phyloP scores from a whole-genome alignment of 2,888 invertebrate species.

The Drosophila ochracea region DNA sequence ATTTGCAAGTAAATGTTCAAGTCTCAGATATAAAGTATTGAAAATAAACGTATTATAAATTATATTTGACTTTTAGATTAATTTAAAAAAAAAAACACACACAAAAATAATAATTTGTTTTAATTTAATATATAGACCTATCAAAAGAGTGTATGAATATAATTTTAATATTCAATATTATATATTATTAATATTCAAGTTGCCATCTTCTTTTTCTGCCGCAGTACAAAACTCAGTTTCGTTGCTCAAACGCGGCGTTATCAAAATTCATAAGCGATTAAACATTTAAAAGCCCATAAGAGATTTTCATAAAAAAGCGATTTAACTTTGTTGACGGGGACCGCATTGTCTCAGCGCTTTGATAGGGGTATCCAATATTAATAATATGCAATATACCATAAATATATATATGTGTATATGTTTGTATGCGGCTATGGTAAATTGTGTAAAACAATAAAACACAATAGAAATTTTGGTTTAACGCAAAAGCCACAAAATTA shows the following conservation, averaged over 20 bases:
- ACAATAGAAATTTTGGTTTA: constrained; percentile 70
- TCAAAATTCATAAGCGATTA: constrained; percentile 81
- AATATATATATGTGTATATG: background rate
- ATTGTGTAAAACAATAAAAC: constrained; percentile 46
- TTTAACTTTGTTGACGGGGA: constrained; percentile 64
- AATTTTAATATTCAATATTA: background rate
- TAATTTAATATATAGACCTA: constrained; percentile 1
- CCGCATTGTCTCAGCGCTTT: constrained; percentile 22
- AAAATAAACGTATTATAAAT: background rate
- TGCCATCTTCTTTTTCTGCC: background rate
- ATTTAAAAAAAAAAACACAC: background rate
- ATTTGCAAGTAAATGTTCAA: background rate
- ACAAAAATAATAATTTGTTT: background rate
- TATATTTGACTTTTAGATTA: background rate
- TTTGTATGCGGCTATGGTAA: constrained; percentile 23
- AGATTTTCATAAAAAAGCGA: constrained; percentile 81
- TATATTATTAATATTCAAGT: background rate
- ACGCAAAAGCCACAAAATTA: constrained; percentile 73
- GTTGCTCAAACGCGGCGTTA: constrained; percentile 53
- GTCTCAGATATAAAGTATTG: background rate
- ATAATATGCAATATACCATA: constrained; percentile 50
- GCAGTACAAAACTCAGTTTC: constrained; percentile 28
- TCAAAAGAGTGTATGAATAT: constrained; percentile 16
- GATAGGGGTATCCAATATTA: constrained; percentile 36
- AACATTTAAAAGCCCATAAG: constrained; percentile 81